Conservation (phyloP, 2,113 vertebrate species). For the Burhinus bistriatus region DNA sequence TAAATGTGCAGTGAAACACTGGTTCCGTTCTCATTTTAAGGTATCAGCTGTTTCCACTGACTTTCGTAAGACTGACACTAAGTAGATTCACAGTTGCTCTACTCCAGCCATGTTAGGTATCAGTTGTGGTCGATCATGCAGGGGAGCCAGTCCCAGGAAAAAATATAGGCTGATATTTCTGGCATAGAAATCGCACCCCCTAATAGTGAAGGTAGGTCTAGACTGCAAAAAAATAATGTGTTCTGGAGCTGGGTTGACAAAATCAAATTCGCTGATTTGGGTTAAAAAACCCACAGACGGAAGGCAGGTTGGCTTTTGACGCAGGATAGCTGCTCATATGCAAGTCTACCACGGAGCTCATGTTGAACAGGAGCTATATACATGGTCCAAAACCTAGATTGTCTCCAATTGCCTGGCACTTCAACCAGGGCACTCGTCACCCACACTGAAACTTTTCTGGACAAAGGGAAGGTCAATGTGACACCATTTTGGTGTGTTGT, state of each 20-base stretch:
- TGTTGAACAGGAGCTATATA: background rate
- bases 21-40: conserved; percentile 1
- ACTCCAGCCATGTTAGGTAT: background rate
- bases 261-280: background rate
- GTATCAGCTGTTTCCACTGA: conserved; percentile 42
- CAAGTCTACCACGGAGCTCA: background rate
- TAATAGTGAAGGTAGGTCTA: conserved; percentile 2
- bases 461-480: background rate
- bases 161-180: conserved; percentile 51
- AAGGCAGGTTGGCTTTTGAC: background rate
- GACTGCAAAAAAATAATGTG: background rate
- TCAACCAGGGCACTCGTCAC: background rate
- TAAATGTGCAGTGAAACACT: background rate
- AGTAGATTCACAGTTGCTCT: conserved; percentile 24
- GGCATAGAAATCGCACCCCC: background rate
- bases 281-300: background rate
- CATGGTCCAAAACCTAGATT: background rate
- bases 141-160: background rate
- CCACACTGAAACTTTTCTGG: background rate
- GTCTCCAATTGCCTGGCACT: background rate
- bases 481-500: background rate
- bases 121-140: background rate
- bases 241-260: background rate
- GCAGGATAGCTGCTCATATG: background rate
- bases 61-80: background rate